A percentile compares a stretch with the other conserved stretches of the same genome.
Conservation (phyloP, 2,888 invertebrate genomes). For the Hypomecis punctinalis region DNA sequence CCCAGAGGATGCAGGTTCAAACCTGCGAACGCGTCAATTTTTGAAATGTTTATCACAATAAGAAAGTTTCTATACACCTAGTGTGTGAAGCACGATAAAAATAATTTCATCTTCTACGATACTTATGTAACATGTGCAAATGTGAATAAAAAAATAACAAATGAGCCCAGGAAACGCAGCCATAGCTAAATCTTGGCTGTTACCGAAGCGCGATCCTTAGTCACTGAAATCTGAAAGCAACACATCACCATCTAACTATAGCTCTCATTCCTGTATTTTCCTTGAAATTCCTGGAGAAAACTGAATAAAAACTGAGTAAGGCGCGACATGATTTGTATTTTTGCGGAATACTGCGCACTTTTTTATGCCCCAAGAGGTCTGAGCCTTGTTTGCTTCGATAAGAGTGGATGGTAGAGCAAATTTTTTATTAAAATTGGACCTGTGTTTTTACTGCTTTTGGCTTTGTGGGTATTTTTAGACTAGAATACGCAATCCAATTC, state of each 20-base stretch:
- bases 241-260: conserved; percentile 8
- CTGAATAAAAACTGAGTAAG: conserved; percentile 2
- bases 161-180: neutral
- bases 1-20: no score
- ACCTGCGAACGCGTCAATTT: no score
- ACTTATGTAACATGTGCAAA: no score
- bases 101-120: no score
- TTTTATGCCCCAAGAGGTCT: neutral
- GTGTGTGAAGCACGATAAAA: no score
- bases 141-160: neutral
- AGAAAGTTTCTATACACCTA: no score
- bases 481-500: no score
- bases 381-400: neutral
- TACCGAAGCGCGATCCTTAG: neutral
- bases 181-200: neutral
- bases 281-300: conserved; percentile 2
- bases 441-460: no score
- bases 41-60: no score
- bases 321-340: neutral
- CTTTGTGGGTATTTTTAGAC: no score
- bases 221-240: neutral
- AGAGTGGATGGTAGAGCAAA: neutral
- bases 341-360: neutral
- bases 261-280: neutral
- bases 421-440: neutral